Base-by-base conservation (phyloP, 92 coral and sea anemone genomes). In the Actinernus sp. region DNA sequence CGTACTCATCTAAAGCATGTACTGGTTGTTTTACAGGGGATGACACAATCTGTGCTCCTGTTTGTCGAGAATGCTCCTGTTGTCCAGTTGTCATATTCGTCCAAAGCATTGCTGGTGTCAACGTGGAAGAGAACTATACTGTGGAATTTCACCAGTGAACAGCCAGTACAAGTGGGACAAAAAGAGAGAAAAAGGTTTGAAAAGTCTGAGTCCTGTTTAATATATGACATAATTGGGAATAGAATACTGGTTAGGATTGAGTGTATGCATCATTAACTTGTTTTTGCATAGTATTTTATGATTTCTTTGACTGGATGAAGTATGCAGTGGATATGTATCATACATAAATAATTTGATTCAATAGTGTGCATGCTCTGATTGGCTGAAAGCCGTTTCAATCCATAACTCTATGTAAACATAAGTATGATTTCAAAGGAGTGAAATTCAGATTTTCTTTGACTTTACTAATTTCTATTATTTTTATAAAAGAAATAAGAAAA, bases 161-260 rank as follows among this genome's bases (percentile, higher is more conserved):
- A 76, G 26, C 62, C 54, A 25, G 66, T 78, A 2, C 98, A 94
- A 83, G 82, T 94, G 57, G 98, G 98, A 31, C 97, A 94, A 60
- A 90, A 94, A 49, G 98, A 90, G 63, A 69, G 98, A 31, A 94
- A 94, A 82, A 94, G 86, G 97, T 94, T 57, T 41, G 53, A 49
- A 14, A 28, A 45, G 2, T 0, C 7, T 9, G 34, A 14, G 23
- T 26, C 5, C 39, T 2, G 12, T 20, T 6, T n/a, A n/a, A n/a
- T n/a, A n/a, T n/a, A n/a, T 41, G 48, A n/a, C n/a, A n/a, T 6
- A 41, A 41, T 2, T 21, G 19, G n/a, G n/a, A 4, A 41, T 4
- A 2, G 3, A 41, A n/a, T n/a, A n/a, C n/a, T n/a, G n/a, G 48
- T 40, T 40, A 3, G 48, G 48, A 3, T 21, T 21, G 19, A 20